Percentiles rank a stretch among this genome's conserved stretches.
phyloP scores from a whole-genome alignment of 2,113 vertebrate genomes.

The Egretta garzetta region DNA sequence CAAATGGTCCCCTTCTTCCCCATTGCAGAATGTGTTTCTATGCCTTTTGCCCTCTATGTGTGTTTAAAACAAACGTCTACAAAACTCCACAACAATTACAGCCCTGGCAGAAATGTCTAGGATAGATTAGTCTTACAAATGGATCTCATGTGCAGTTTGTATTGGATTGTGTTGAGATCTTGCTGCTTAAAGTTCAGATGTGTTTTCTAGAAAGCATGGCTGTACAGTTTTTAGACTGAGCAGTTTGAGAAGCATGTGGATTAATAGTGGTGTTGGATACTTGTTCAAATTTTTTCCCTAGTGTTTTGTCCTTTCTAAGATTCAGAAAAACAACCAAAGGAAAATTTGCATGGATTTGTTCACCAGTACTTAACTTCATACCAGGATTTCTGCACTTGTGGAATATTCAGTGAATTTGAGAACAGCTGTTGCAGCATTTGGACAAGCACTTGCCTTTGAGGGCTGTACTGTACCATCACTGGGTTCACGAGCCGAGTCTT shows the following conservation, averaged over 20 bases:
- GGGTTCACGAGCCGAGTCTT: not conserved
- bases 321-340: not conserved
- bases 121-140: not conserved
- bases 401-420: not conserved
- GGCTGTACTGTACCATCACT: not conserved
- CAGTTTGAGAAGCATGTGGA: not conserved
- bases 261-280: not conserved
- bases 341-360: not conserved
- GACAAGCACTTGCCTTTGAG: not conserved
- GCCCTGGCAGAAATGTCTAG: not conserved
- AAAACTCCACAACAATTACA: not conserved
- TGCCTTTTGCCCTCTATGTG: not conserved
- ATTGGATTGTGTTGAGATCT: not conserved
- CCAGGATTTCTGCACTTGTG: not conserved
- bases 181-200: not conserved
- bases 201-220: not conserved
- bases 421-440: not conserved
- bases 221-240: not conserved
- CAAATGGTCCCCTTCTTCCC: not conserved
- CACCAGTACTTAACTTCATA: not conserved
- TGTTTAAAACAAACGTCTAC: not conserved
- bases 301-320: not conserved
- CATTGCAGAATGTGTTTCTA: not conserved
- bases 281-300: not conserved
- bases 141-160: not conserved